These are phyloP conservation scores for Micoletzkya japonica DNA, from an alignment of 2,888 invertebrate genomes.

Conservation along the genomic window DNA sequence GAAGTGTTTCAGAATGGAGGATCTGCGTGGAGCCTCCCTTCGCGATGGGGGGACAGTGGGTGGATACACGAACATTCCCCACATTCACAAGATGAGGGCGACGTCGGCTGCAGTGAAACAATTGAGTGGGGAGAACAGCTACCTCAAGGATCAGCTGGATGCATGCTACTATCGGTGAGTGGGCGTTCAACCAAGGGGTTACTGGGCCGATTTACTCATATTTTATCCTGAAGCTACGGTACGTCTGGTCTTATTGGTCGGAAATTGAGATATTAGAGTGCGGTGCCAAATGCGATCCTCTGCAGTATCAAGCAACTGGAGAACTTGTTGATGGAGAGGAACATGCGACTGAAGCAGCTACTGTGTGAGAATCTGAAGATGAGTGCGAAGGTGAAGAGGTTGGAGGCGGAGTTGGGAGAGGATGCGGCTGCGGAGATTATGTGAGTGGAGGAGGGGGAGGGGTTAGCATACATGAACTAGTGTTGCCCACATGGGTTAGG, in stretches of 20 bases:
- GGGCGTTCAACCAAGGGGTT: no score
- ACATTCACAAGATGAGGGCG: slow-evolving; percentile 26
- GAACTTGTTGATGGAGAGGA: slow-evolving; percentile 34
- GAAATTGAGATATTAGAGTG: no score
- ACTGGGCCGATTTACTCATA: not conserved
- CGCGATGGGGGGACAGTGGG: slow-evolving; percentile 25
- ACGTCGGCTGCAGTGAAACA: slow-evolving; percentile 30
- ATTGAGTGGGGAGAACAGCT: slow-evolving; percentile 34
- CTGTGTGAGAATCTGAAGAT: slow-evolving; percentile 35
- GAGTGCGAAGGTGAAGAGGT: slow-evolving; percentile 29
- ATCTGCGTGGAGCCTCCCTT: slow-evolving; percentile 17
- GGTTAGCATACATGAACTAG: no score
- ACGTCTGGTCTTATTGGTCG: not conserved
- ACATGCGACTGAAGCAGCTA: slow-evolving; percentile 33
- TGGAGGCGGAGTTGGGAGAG: slow-evolving; percentile 31
- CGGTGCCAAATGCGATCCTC: no score
- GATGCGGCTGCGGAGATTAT: slow-evolving; percentile 31
- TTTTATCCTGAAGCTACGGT: no score
- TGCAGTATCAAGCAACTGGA: slow-evolving; percentile 40
- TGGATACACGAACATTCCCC: not conserved
- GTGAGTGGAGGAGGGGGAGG: slow-evolving; percentile 22
- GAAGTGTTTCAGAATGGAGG: slow-evolving; percentile 12
- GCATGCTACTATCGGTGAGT: slow-evolving; percentile 31
- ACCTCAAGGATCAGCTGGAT: slow-evolving; percentile 35
- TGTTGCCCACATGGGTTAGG: no score